phyloP scores from a whole-genome alignment of 2,888 invertebrate genomes.

The Nephrocerus scutellatus region DNA sequence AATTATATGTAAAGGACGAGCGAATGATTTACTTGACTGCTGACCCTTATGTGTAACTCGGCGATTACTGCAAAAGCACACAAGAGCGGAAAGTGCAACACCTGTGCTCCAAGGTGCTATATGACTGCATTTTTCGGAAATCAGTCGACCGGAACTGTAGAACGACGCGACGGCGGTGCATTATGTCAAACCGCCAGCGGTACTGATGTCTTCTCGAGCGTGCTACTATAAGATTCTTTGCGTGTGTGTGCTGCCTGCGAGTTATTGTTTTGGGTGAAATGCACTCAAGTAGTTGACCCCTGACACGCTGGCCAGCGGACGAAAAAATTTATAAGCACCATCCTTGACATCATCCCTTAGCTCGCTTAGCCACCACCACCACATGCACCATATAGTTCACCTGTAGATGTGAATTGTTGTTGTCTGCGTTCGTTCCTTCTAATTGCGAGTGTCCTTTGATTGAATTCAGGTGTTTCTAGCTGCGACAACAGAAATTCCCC shows the following conservation, averaged over 20 bases:
- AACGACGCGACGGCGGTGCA: too few species aligned
- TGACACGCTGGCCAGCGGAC: too few species aligned
- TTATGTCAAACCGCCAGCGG: conserved; percentile 23
- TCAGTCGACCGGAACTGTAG: conserved; percentile 20
- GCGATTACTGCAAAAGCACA: too few species aligned
- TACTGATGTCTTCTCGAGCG: conserved; percentile 21
- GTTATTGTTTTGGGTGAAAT: conserved; percentile 6
- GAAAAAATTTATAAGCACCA: too few species aligned
- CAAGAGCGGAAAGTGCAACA: conserved; percentile 18
- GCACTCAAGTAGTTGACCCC: conserved; percentile 19
- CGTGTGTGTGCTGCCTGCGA: conserved; percentile 1
- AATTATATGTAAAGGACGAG: too few species aligned
- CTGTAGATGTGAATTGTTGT: conserved; percentile 25
- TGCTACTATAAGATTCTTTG: too few species aligned
- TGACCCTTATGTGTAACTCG: too few species aligned
- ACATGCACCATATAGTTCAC: conserved; percentile 19
- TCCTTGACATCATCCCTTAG: conserved; percentile 23
- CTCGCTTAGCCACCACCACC: too few species aligned
- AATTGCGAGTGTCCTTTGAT: conserved; percentile 28
- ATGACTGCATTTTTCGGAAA: conserved; percentile 22
- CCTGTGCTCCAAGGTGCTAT: conserved; percentile 22
- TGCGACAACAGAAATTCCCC: conserved; percentile 12
- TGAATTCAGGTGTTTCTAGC: conserved; percentile 31
- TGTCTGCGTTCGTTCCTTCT: too few species aligned
- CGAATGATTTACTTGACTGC: too few species aligned